Evolutionary conservation across 2,797 vertebrate genomes (phyloP).

Genomic region (Myotis planiceps): DNA sequence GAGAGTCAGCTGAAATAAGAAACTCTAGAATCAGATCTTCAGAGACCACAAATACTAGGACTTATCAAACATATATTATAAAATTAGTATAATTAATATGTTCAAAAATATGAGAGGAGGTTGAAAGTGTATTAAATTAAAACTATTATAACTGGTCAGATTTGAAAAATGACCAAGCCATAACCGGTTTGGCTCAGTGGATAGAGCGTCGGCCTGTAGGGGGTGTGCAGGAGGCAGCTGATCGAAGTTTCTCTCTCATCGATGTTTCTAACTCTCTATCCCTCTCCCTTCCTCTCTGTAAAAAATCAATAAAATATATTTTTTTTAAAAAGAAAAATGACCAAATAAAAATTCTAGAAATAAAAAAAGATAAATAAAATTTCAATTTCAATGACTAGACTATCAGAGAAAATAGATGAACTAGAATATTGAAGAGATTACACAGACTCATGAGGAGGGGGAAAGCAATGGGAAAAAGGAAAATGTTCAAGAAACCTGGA

Average conservation of each 20-base stretch:
- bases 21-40: not conserved
- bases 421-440: not conserved
- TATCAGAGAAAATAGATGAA: not conserved
- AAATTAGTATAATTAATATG: not conserved
- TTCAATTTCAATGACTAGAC: not conserved
- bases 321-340: not conserved
- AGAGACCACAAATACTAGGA: not conserved
- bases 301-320: no score
- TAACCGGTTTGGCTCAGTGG: no score
- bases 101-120: not conserved
- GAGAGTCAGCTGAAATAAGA: slow-evolving; percentile 18
- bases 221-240: no score
- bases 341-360: slow-evolving; percentile 44
- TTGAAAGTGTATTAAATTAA: not conserved
- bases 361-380: slow-evolving; percentile 22
- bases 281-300: no score
- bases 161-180: not conserved
- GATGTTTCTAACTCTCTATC: no score
- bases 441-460: not conserved
- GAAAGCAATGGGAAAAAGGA: not conserved
- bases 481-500: not conserved
- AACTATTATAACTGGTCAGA: not conserved
- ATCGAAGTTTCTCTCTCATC: no score
- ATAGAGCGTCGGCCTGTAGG: no score
- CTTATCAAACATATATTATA: not conserved